Conservation (phyloP, 2,113 vertebrate species). For the Oceanodroma tethys region DNA sequence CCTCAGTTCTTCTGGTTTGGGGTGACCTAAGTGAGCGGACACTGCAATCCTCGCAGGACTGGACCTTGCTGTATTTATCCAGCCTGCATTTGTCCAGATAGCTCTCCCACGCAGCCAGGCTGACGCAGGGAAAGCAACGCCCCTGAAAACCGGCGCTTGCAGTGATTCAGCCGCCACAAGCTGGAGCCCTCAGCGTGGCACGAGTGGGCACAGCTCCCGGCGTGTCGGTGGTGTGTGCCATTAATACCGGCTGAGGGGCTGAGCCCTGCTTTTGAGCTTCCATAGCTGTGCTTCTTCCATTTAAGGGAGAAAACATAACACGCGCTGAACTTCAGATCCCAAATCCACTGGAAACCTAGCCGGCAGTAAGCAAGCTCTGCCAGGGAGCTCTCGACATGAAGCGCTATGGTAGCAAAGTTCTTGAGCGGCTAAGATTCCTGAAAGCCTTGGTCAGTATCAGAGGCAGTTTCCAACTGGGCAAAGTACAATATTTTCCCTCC, state of each 20-base stretch:
- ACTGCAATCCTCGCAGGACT: neutral
- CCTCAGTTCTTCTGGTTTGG: neutral
- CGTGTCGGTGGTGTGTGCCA: fast-evolving
- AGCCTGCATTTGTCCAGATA: neutral
- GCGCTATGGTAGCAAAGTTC: constrained; percentile 3
- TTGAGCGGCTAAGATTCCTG: constrained; percentile 32
- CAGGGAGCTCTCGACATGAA: neutral
- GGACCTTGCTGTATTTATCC: neutral
- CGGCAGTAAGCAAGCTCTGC: neutral
- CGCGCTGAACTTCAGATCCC: neutral
- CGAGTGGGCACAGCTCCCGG: neutral
- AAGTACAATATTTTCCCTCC: constrained; percentile 61
- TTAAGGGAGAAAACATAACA: neutral
- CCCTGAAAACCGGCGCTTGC: neutral
- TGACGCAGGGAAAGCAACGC: neutral
- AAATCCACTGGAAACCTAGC: neutral
- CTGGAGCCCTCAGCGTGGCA: neutral
- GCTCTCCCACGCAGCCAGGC: neutral
- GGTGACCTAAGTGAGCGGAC: neutral
- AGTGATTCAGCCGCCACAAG: neutral
- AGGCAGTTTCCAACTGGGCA: constrained; percentile 53
- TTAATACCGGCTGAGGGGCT: neutral
- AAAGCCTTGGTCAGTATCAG: constrained; percentile 28
- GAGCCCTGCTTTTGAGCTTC: neutral
- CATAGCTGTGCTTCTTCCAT: neutral